Base-by-base conservation (phyloP, 2,888 invertebrate species). In the Ganaspis brasiliensis region DNA sequence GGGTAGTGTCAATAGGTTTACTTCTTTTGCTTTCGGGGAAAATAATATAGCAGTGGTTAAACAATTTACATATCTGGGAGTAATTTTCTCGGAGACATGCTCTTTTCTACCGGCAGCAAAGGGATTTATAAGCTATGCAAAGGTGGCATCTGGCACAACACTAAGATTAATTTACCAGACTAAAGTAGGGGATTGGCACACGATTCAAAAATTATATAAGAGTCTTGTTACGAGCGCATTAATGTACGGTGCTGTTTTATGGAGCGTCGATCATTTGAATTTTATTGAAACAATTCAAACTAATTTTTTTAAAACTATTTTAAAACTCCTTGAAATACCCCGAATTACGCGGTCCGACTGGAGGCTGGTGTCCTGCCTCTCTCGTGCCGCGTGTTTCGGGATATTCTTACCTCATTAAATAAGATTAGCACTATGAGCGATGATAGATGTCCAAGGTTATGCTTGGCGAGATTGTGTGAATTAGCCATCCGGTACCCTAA, bases 301-400 rank as follows among this genome's bases (percentile, higher is more conserved):
- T 16, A 19, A 5, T 4, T 52, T 16, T 52, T 52, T 16, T 52
- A 52, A 52, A 52, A 52, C 52, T 3, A 2, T 52, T 19, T 19
- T 52, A 16, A 52, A 52, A n/a, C 8, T 52, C 52, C 52, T 19
- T 3, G 52, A 4, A 57, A 21, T 19, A 3, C 6, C 6, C 19
- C 21, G 14, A 57, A 57, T 5, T 57, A 19, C 14, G 16, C 57
- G 1, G 57, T 57, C 1, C 24, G 57, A 16, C 3, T 57, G 14
- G 57, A 57, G n/a, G 12, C n/a, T 12, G 45, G 45, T n/a, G 45
- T 45, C n/a, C 14, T n/a, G 45, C 45, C 24, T 1, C 9, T 57
- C 12, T 57, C 57, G 12, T 9, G 24, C 8, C 12, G 19, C 4
- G 31, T 57, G 81, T 63, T 83, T 31, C 31, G 31, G 31, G 31